Evolutionary conservation across 2,888 invertebrate genomes (phyloP).

Genomic region (Deilephila elpenor): DNA sequence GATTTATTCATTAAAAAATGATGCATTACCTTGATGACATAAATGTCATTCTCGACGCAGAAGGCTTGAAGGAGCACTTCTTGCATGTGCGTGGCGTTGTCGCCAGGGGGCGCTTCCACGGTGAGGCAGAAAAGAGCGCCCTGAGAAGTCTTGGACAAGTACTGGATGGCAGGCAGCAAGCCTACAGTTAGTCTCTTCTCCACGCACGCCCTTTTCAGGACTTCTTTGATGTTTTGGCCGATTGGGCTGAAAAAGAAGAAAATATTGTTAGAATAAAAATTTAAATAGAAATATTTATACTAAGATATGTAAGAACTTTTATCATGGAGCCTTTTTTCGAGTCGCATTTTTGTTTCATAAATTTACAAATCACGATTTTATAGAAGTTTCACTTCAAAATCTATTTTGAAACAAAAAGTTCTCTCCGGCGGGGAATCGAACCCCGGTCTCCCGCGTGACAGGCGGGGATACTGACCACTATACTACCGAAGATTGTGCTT

Average conservation of each 20-base stretch:
- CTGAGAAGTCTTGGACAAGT: constrained; percentile 84
- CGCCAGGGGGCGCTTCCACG: constrained; percentile 87
- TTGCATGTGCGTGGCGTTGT: constrained; percentile 91
- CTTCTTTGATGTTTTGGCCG: constrained; percentile 81
- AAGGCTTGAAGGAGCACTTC: constrained; percentile 91
- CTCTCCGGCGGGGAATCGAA: constrained; percentile 85
- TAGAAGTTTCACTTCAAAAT: no score
- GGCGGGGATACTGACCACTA: constrained; percentile 85
- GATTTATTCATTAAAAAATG: constrained; percentile 21
- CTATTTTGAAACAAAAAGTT: constrained; percentile 44
- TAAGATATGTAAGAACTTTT: no score
- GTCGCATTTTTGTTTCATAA: no score
- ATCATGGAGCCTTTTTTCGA: no score
- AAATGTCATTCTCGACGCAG: constrained; percentile 91
- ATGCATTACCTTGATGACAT: constrained; percentile 87
- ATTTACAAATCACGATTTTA: no score
- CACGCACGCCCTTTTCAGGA: constrained; percentile 80
- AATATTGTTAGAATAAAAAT: neutral
- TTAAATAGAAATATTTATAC: no score
- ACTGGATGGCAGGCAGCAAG: constrained; percentile 86
- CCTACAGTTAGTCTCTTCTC: constrained; percentile 87
- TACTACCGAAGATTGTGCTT: constrained; percentile 77
- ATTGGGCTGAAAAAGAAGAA: constrained; percentile 68
- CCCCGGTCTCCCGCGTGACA: constrained; percentile 86
- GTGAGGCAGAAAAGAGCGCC: constrained; percentile 89